These are phyloP conservation scores for Holacanthella duospinosa DNA, from an alignment of 2,888 invertebrate genomes.

Conservation along the genomic window DNA sequence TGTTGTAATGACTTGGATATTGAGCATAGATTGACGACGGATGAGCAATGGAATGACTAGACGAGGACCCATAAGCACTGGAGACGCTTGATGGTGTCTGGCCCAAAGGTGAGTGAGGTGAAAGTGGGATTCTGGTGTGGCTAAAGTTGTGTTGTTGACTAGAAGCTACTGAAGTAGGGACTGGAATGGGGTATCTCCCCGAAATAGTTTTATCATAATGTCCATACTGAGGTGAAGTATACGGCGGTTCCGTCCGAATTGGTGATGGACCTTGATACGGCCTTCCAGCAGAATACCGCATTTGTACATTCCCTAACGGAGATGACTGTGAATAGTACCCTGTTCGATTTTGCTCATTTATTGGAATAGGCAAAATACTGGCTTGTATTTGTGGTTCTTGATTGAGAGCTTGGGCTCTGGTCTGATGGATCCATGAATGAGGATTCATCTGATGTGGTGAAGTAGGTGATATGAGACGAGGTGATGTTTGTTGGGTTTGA, in stretches of 20 bases:
- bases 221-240: not conserved
- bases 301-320: not conserved
- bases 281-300: not conserved
- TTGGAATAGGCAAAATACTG: not conserved
- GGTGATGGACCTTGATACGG: not conserved
- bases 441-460: not conserved
- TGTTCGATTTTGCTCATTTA: not conserved
- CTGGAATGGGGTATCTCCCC: too few relatives aligned
- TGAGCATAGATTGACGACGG: constrained; percentile 6
- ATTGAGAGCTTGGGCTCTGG: not conserved
- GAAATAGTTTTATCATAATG: too few relatives aligned
- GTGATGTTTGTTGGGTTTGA: not conserved
- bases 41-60: constrained; percentile 7
- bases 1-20: not conserved
- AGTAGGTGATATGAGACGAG: not conserved
- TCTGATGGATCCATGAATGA: not conserved
- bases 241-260: not conserved
- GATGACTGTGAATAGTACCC: not conserved
- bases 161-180: not conserved
- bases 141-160: not conserved
- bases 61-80: not conserved
- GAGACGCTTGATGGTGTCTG: not conserved
- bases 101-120: not conserved
- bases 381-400: not conserved
- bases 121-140: not conserved